These are phyloP conservation scores for Hippocampus comes DNA, from an alignment of 2,113 vertebrate genomes.

Conservation along the genomic window DNA sequence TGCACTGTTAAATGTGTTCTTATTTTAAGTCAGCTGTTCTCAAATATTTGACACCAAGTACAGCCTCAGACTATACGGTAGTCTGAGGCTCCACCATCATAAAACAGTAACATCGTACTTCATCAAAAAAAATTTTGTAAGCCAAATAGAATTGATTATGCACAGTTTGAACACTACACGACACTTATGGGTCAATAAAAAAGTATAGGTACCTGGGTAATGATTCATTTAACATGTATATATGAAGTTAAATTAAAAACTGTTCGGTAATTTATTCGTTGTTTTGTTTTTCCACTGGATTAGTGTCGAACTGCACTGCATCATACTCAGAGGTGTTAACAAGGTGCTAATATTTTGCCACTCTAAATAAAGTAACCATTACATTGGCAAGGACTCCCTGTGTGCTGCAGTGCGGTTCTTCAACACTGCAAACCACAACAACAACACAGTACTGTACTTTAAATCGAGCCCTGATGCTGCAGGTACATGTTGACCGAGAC, in stretches of 20 bases:
- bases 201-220: no score
- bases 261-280: neutral
- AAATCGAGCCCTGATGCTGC: neutral
- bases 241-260: no score
- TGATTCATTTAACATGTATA: no score
- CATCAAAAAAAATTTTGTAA: no score
- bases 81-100: no score
- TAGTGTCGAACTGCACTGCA: neutral
- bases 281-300: neutral
- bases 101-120: neutral
- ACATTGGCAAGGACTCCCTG: neutral
- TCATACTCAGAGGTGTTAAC: neutral
- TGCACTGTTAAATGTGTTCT: neutral
- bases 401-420: neutral
- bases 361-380: neutral
- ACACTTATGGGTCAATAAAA: no score
- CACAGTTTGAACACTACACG: no score
- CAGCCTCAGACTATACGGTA: neutral
- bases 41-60: neutral
- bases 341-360: neutral
- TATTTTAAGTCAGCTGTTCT: neutral
- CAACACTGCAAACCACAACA: neutral
- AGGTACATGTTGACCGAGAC: no score
- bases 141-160: no score
- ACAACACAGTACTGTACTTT: neutral